Evolutionary conservation across 2,113 vertebrate species (phyloP).

Genomic region (Balaenoptera acutorostrata): DNA sequence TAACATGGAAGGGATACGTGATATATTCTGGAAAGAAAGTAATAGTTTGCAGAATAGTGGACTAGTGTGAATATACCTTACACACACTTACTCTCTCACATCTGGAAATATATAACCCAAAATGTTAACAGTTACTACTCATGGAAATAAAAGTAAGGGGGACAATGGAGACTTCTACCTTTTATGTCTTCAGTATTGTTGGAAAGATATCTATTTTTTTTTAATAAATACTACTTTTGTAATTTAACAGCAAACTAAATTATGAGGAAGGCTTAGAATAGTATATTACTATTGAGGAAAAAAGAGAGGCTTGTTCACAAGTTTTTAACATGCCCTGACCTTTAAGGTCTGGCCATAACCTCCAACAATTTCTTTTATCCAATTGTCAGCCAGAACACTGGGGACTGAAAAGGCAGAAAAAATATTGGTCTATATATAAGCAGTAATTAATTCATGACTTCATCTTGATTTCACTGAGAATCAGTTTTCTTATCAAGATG

Average conservation of each 20-base stretch:
- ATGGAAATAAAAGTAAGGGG: neutral
- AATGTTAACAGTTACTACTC: neutral
- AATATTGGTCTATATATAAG: neutral
- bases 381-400: neutral
- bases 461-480: neutral
- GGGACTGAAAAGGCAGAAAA: neutral
- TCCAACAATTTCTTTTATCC: neutral
- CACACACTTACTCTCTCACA: too few species aligned
- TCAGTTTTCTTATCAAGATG: neutral
- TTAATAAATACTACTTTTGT: neutral
- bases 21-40: neutral
- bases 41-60: neutral
- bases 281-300: neutral
- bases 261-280: neutral
- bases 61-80: neutral
- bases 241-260: neutral
- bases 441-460: constrained; percentile 27
- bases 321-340: neutral
- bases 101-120: neutral
- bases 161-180: neutral
- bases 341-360: neutral
- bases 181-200: neutral
- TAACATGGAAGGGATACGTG: neutral
- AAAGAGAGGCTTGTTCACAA: rapidly evolving
- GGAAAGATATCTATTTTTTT: neutral